Conservation (phyloP, 2,888 invertebrate species). For the Hemaris fuciformis region DNA sequence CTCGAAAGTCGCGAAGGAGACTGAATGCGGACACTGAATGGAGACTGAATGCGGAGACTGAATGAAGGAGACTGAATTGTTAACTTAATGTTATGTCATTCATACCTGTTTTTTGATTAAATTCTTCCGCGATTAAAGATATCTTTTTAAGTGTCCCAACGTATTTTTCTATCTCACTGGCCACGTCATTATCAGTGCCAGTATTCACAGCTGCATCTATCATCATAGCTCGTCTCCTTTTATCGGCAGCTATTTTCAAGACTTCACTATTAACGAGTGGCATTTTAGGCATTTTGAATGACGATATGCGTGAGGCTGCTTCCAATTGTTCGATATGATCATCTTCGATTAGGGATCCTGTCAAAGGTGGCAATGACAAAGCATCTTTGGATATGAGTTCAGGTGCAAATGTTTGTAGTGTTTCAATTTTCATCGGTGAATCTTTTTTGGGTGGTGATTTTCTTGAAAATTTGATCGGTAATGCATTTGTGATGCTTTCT, state of each 20-base stretch:
- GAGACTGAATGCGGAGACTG: too few relatives aligned
- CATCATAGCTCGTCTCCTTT: conserved; percentile 34
- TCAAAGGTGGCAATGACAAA: conserved; percentile 33
- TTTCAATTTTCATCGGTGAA: conserved; percentile 57
- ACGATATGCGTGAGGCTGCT: conserved; percentile 21
- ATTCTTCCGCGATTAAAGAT: conserved; percentile 75
- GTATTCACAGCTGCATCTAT: conserved; percentile 62
- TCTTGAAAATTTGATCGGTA: conserved; percentile 58
- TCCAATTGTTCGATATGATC: conserved; percentile 29
- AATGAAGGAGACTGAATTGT: too few relatives aligned
- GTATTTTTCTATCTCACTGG: conserved; percentile 61
- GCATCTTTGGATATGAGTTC: conserved; percentile 57
- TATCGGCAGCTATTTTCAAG: conserved; percentile 49
- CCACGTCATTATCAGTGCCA: conserved; percentile 58
- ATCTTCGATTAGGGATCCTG: conserved; percentile 18
- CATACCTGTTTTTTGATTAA: conserved; percentile 74
- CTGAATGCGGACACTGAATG: too few relatives aligned
- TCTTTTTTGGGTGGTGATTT: conserved; percentile 47
- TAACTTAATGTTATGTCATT: too few relatives aligned
- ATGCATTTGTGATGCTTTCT: conserved; percentile 62
- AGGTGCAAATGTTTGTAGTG: conserved; percentile 55
- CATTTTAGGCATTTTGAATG: conserved; percentile 69
- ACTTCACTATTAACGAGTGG: conserved; percentile 62
- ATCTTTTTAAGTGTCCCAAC: conserved; percentile 66
- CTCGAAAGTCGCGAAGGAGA: too few relatives aligned